Percentiles rank a stretch among this genome's conserved stretches.
These are phyloP conservation scores for Micoletzkya japonica DNA, from an alignment of 2,888 invertebrate species.

Conservation along the genomic window DNA sequence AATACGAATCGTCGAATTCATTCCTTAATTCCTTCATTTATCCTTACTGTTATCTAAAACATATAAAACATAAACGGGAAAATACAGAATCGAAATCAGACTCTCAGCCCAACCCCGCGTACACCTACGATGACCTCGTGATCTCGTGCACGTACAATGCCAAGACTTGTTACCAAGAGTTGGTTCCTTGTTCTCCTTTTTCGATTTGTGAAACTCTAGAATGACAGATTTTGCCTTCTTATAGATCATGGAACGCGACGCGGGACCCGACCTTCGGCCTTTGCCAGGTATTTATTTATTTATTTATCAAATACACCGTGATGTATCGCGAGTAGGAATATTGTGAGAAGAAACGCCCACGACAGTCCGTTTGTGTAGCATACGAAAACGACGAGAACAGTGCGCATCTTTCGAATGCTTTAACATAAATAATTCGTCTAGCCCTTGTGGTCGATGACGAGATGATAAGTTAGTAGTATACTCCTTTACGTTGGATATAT, in stretches of 20 bases:
- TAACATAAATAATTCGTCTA: too few relatives aligned
- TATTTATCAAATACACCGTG: too few relatives aligned
- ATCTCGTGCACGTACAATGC: constrained; percentile 60
- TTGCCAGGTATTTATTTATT: too few relatives aligned
- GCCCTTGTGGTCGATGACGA: too few relatives aligned
- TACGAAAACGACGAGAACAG: constrained; percentile 14
- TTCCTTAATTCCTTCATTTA: neutral
- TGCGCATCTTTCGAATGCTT: neutral
- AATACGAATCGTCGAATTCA: neutral
- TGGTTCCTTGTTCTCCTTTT: neutral
- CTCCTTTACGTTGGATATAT: too few relatives aligned
- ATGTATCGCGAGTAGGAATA: too few relatives aligned
- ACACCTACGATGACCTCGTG: constrained; percentile 54
- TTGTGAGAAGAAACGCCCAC: too few relatives aligned
- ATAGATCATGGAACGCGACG: constrained; percentile 2
- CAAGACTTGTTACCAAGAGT: too few relatives aligned
- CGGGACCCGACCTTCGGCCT: constrained; percentile 21
- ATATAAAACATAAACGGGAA: neutral
- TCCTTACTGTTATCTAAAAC: neutral
- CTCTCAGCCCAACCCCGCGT: constrained; percentile 35
- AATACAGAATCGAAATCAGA: neutral
- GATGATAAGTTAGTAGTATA: too few relatives aligned
- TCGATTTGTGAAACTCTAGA: neutral
- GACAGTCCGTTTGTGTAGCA: too few relatives aligned
- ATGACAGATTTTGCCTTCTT: neutral